Evolutionary conservation across 2,888 invertebrate species (phyloP), one percentile per base, ranked within the genome.

Genomic region (Folsomia manolachei): DNA sequence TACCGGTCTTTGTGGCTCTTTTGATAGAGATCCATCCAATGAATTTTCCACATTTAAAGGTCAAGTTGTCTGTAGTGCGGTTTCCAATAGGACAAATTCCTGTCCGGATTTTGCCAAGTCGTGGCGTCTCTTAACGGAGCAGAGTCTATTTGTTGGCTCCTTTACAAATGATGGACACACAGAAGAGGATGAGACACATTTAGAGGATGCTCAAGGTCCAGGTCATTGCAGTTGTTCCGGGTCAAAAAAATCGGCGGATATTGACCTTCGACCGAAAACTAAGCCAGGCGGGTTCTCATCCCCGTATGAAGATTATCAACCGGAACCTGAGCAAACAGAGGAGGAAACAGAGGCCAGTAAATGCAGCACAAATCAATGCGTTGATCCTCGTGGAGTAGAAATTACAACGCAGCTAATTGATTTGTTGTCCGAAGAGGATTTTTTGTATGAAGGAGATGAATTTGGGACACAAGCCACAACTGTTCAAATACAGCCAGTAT

Each of bases 1-100:
- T n/a, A 63, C 73, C 19, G 82, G 82, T 14, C 73, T 82, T 0
- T 82, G 82, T 76, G 81, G 81, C 21, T 79, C 80, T 24, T 81
- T 81, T 71, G 81, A 82, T 68, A 71, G 79, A 11, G 75, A 81
- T 68, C 69, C 66, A 2, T 72, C 74, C 2, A 81, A 82, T 74
- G 82, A 82, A 61, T 79, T 82, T 51, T 74, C 76, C 0, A 78
- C 77, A 7, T 79, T 77, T 62, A 75, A 78, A 71, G 79, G 80
- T 14, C 75, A 78, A 71, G 64, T 72, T 9, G 79, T 78, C 19
- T 81, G 81, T 66, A 71, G 74, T 39, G 74, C 75, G 4, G 71
- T 62, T 66, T 69, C 71, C 24, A 78, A 76, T 23, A 62, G 72
- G 14, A 72, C 77, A 0, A 52, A 72, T 1, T 24, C 70, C 11